Evolutionary conservation across 2,113 vertebrate genomes (phyloP), one percentile per base, ranked within the genome.

Genomic region (Pomatostomus ruficeps): DNA sequence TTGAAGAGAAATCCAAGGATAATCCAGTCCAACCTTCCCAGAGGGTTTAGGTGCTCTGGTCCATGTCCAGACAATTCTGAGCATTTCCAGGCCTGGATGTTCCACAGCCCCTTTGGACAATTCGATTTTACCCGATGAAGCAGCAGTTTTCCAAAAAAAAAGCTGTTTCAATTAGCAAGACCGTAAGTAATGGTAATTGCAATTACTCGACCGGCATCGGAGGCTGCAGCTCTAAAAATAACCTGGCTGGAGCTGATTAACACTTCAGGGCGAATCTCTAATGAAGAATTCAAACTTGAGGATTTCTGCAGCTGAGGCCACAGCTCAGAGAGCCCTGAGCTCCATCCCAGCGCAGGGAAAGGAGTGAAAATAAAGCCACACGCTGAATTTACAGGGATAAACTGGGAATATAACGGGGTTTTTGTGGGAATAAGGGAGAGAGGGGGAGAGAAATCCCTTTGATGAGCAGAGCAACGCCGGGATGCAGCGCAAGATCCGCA

Each of bases 181-280:
- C 11, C 6, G 0, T 10, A 79, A 65, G 26, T 26, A 57, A 85
- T 28, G 28, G 6, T 12, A 92, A 88, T 2, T 58, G 67, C 71
- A 55, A 73, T 28, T 36, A 46, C 71, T 31, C 46, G 16, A 62
- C 54, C 51, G 87, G 59, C 76, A 79, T 36, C 8, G 33, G 71
- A 81, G 72, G 68, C 83, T 61, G 81, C 78, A 65, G 78, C 74
- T 93, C 82, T 91, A 68, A 68, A 92, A 91, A 89, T 48, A 91
- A 36, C 0, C 77, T 74, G 72, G 76, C 74, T 74, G 85, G 40
- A 85, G 85, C 73, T 68, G 57, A 68, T 89, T 59, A 85, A 54
- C 61, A n/a, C 59, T 74, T 59, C 52, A 48, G 61, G n/a, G 65
- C 40, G 61, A 89, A 82, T 38, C 24, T 81, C 71, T 33, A 62